Percentiles rank a stretch among this genome's conserved stretches.
Evolutionary conservation across 53 echinoderm and acorn worm species (phyloP).

Genomic region (Echinometra lucunter): DNA sequence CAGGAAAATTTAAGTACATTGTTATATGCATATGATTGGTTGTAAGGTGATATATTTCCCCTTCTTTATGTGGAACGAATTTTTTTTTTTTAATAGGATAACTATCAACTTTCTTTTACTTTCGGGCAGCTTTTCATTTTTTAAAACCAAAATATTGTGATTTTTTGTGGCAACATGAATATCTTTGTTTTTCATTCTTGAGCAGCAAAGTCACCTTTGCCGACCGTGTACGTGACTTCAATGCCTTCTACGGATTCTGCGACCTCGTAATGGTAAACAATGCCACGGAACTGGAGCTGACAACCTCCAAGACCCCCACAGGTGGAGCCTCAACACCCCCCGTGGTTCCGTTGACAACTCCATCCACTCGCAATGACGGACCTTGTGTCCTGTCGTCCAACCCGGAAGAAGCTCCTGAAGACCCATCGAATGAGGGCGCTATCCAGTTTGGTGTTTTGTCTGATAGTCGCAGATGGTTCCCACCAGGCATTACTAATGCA

Average conservation of each 20-base stretch:
- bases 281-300: not conserved
- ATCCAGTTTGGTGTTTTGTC: slow-evolving; percentile 82
- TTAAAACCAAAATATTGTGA: no score
- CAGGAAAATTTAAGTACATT: no score
- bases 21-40: no score
- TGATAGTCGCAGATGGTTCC: slow-evolving; percentile 80
- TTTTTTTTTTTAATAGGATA: no score
- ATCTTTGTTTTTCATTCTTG: not conserved
- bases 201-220: slow-evolving; percentile 52
- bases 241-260: slow-evolving; percentile 64
- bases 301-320: not conserved
- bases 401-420: slow-evolving; percentile 17
- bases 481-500: not conserved
- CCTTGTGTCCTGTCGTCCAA: slow-evolving; percentile 35
- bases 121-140: no score
- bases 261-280: not conserved
- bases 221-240: slow-evolving; percentile 19
- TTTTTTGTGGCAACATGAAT: not conserved
- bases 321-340: not conserved
- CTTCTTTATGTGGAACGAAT: no score
- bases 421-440: slow-evolving; percentile 80
- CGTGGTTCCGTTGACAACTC: not conserved
- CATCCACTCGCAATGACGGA: not conserved
- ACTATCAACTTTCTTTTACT: no score
- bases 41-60: no score